Evolutionary conservation across 2,113 vertebrate genomes (phyloP), one percentile per base, ranked within the genome.

Genomic region (Montifringilla adamsi): DNA sequence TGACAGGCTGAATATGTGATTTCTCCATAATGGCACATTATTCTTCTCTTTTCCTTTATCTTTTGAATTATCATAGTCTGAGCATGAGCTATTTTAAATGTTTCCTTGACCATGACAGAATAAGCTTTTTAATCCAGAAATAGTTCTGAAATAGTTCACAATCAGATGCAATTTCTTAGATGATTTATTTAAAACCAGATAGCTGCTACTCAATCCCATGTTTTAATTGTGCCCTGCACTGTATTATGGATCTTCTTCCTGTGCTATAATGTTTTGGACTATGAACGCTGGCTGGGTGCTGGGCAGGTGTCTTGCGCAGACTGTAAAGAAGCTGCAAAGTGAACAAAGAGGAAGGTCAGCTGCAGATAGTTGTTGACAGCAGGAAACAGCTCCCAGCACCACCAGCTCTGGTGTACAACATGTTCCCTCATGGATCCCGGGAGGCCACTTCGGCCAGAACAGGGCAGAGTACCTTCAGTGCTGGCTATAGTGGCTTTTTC

Each of bases 381-480:
- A 70, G 52, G 63, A 95, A 33, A 19, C 46, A 78, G 35, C 11
- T 50, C 27, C 55, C 30, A 91, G 6, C 30, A 33, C 53, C 53
- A 55, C 53, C 66, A 66, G 49, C 35, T 79, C 43, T 91, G 62
- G n/a, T 87, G 94, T 58, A 91, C 19, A 18, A 88, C n/a, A 80
- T 78, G 58, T 15, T 87, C 47, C 22, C 15, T 89, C 19, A 7
- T 35, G 33, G 35, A 47, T 67, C 13, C 52, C 39, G 10, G 7
- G 33, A 78, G 64, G 12, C 12, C 46, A 68, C 20, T 0, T 69
- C 33, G 24, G 52, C 27, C 30, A 68, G 69, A 70, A 79, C 3
- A 44, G 31, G 37, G 33, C n/a, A 75, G 53, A 73, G 15, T 17
- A 58, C 41, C 31, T 63, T 78, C 53, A 79, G 35, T 75, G 44